Base-by-base conservation (phyloP, 2,888 invertebrate species). In the Tolmerus cingulatus region DNA sequence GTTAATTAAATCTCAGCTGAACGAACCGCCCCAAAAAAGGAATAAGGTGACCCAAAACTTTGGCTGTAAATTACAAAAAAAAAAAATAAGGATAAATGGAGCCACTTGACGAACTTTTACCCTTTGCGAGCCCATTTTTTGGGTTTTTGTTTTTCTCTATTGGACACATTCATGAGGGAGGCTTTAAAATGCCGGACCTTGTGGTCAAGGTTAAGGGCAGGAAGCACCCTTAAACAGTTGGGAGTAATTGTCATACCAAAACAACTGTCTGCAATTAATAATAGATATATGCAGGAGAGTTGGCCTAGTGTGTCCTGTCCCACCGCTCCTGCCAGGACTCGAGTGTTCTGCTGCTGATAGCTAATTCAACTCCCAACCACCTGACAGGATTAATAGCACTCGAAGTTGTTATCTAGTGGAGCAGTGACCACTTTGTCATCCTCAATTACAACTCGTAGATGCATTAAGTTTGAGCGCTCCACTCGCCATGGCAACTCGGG, bases 371-470 rank as follows among this genome's bases (percentile, higher is more conserved):
- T 27, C 12, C 16, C 23, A 79, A 34, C 23, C 14, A 79, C 30
- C 79, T 78, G 40, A 78, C 37, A n/a, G 23, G 66, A 43, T 78
- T 34, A 43, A 78, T 78, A 46, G 43, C 37, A 78, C 78, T 78
- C 23, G 19, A n/a, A 66, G 19, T 27, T 23, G 12, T 19, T 66
- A 46, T 78, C 37, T 79, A 9, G 23, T 27, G 19, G 23, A 23
- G 27, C 79, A 78, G 78, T n/a, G 23, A 78, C 40, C 19, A 78
- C 51, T 79, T 46, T 51, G 51, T 79, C 51, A 79, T 79, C 51
- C 51, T 46, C 23, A 79, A 51, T 46, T 40, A 79, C 19, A 23
- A 16, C 37, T 23, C n/a, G 43, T 78, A 34, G 51, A 16, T 82
- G 55, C 66, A 82, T 57, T 16, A 82, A 14, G 46, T 81, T 55